These are phyloP conservation scores for Rhyzopertha dominica DNA, from an alignment of 1,140 invertebrate species.

Conservation along the genomic window DNA sequence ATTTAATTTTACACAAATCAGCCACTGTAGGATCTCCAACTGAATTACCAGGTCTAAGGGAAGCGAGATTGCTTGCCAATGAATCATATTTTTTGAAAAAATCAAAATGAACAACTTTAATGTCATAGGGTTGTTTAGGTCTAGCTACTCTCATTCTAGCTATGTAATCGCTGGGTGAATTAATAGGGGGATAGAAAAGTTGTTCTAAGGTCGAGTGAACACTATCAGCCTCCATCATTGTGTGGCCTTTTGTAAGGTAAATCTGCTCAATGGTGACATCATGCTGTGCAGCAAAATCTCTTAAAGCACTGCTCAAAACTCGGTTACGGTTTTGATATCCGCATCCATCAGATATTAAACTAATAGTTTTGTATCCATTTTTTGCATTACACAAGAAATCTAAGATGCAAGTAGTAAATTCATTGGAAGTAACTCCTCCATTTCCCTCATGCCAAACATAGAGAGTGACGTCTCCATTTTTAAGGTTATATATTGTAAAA, in stretches of 20 bases:
- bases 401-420: constrained; percentile 26
- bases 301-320: constrained; percentile 10
- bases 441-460: constrained; percentile 39
- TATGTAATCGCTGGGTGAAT: constrained; percentile 23
- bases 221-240: constrained; percentile 40
- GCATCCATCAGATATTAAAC: constrained; percentile 27
- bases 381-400: constrained; percentile 14
- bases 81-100: too few relatives aligned
- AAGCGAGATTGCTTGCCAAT: too few relatives aligned
- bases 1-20: too few relatives aligned
- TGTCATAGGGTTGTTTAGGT: constrained; percentile 17
- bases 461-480: constrained; percentile 28
- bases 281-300: neutral
- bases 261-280: constrained; percentile 1
- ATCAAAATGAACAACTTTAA: constrained; percentile 1
- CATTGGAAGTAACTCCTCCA: constrained; percentile 32
- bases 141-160: constrained; percentile 18
- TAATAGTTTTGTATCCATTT: constrained; percentile 9
- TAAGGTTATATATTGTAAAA: constrained; percentile 28
- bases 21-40: too few relatives aligned
- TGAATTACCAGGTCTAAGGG: too few relatives aligned
- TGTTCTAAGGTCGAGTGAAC: constrained; percentile 31
- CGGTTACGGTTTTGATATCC: constrained; percentile 24
- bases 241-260: constrained; percentile 35
- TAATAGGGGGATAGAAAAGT: constrained; percentile 22